phyloP scores from a whole-genome alignment of 2,113 vertebrate species.

The Bufo gargarizans region DNA sequence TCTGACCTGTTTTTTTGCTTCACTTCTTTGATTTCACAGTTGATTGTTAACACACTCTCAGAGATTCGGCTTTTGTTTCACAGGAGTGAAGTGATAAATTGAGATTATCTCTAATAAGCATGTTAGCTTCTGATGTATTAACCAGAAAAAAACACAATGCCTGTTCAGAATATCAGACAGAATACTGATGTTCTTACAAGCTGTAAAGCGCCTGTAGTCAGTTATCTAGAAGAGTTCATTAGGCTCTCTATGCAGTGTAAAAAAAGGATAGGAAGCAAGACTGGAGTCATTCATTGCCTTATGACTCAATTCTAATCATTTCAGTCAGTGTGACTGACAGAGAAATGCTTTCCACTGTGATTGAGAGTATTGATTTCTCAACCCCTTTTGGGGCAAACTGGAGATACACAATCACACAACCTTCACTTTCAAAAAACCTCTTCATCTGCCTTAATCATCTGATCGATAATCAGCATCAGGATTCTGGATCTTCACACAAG shows the following conservation, averaged over 20 bases:
- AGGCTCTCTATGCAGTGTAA: slow-evolving; percentile 81
- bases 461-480: slow-evolving; percentile 92
- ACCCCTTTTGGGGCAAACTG: slow-evolving; percentile 79
- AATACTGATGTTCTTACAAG: slow-evolving; percentile 66
- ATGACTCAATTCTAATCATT: slow-evolving; percentile 96
- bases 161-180: slow-evolving; percentile 59
- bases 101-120: slow-evolving; percentile 52
- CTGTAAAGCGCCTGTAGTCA: slow-evolving; percentile 69
- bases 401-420: slow-evolving; percentile 91
- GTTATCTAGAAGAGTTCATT: slow-evolving; percentile 86
- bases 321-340: slow-evolving; percentile 91
- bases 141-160: slow-evolving; percentile 44
- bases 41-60: neutral
- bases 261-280: slow-evolving; percentile 80
- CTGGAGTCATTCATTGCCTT: slow-evolving; percentile 91
- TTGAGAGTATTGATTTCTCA: slow-evolving; percentile 96
- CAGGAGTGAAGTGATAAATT: slow-evolving; percentile 46
- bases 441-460: slow-evolving; percentile 97
- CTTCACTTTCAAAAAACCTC: slow-evolving; percentile 86
- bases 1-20: neutral
- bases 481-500: slow-evolving; percentile 82
- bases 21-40: neutral
- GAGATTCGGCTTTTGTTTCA: slow-evolving; percentile 26
- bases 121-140: slow-evolving; percentile 43
- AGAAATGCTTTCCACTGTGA: slow-evolving; percentile 85